Evolutionary conservation across 37 sponge, comb jelly and placozoan genomes (phyloP).

Genomic region (Aphrocallistes beatrix): DNA sequence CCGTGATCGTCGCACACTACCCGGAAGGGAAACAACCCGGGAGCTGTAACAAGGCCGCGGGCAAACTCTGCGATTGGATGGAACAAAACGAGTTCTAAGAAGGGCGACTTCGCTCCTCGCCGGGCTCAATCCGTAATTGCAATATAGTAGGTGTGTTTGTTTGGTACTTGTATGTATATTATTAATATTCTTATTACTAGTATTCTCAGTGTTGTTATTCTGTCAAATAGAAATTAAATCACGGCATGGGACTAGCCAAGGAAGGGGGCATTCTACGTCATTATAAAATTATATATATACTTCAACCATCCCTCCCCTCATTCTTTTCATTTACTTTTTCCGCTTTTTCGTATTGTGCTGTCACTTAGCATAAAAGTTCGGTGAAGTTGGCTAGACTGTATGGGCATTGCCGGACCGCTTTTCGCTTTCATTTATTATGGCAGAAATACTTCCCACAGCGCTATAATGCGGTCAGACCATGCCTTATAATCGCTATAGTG

Average conservation of each 20-base stretch:
- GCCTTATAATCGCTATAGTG: no score
- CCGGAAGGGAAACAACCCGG: constrained; percentile 18
- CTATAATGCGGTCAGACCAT: no score
- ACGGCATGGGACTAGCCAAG: not conserved
- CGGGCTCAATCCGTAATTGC: not conserved
- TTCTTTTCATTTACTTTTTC: no score
- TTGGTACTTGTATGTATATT: constrained; percentile 19
- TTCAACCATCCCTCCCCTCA: no score
- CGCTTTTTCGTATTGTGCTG: no score
- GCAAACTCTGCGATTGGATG: constrained; percentile 6
- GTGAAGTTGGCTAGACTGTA: no score
- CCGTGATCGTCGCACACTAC: not conserved
- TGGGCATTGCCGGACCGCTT: no score
- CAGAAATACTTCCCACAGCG: no score
- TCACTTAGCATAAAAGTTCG: no score
- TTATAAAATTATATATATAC: no score
- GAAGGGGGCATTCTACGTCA: no score
- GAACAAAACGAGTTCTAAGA: not conserved
- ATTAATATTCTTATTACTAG: constrained; percentile 11
- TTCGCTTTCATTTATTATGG: no score
- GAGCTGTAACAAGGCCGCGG: not conserved
- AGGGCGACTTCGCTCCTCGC: not conserved
- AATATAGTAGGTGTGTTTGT: not conserved
- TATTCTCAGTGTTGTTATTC: not conserved
- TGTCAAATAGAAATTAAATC: not conserved